Evolutionary conservation across 2,797 vertebrate genomes (phyloP).

Genomic region (Protonibea diacanthus): DNA sequence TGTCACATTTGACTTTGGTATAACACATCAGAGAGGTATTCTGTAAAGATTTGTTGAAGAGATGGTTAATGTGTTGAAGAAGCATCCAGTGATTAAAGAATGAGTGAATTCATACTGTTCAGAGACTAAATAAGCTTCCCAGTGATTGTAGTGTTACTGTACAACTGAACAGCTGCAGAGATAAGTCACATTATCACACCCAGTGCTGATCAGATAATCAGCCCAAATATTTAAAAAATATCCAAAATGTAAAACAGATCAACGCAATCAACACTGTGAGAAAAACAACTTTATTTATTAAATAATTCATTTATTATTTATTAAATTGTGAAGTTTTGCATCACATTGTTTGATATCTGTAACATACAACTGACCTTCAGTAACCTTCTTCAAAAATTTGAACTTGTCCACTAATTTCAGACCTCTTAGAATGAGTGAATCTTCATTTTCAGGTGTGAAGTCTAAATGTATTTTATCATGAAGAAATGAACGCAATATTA

Average conservation of each 20-base stretch:
- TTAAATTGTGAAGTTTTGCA: not conserved
- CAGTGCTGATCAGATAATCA: not conserved
- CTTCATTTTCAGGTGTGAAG: not conserved
- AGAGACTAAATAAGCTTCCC: not conserved
- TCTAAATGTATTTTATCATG: not conserved
- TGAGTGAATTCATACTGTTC: slow-evolving; percentile 17
- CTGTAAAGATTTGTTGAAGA: slow-evolving; percentile 17
- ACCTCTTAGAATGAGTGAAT: not conserved
- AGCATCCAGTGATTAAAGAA: slow-evolving; percentile 33
- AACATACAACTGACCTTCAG: not conserved
- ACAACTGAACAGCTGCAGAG: not conserved
- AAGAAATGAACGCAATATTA: not conserved
- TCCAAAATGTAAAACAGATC: not conserved
- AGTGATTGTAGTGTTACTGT: not conserved
- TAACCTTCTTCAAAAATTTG: not conserved
- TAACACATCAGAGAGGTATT: slow-evolving; percentile 20
- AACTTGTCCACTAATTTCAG: not conserved
- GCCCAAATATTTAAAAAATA: not conserved
- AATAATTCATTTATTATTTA: slow-evolving; percentile 37
- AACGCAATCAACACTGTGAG: not conserved
- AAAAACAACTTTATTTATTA: slow-evolving; percentile 44
- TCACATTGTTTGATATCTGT: not conserved
- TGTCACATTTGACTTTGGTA: not conserved
- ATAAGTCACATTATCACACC: not conserved
- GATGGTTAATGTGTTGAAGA: slow-evolving; percentile 40